Evolutionary conservation across 2,888 invertebrate genomes (phyloP), one percentile per base, ranked within the genome.

Genomic region (Drosophila gaucha): DNA sequence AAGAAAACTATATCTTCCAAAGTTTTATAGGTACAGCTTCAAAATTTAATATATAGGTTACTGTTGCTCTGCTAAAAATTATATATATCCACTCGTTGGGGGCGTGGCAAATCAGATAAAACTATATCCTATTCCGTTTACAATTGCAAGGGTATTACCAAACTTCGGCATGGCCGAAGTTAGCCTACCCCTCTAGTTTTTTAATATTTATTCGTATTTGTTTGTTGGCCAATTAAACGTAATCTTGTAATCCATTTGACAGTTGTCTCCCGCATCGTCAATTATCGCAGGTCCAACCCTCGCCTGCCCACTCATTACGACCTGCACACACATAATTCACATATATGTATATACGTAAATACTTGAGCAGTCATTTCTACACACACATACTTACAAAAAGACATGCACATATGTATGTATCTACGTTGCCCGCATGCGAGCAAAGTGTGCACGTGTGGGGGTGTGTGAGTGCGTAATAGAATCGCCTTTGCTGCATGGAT

Each of bases 241-340:
- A 74, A 67, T 69, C 69, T 62, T 54, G 12, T 57, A 51, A 62
- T 68, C 63, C 78, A 49, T 31, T 58, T 55, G 68, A 51, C 74
- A 77, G 47, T 55, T 47, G 55, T 18, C 54, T 57, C 58, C 63
- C 58, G 52, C 56, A 63, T 69, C 49, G 46, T 30, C 38, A 75
- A 52, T 63, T 59, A 71, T 31, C 49, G 22, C 35, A 6, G 30
- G 28, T 41, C 24, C 20, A 18, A 16, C 14, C 44, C 18, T 20
- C 20, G 1, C 24, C 36, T 44, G 36, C 38, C 47, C 46, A 54
- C 22, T 41, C 62, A 58, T 57, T 36, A 49, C 18, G 33, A 2
- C 26, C 14, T 30, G 14, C n/a, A 46, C 12, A 39, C 6, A 52
- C 31, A 52, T n/a, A 54, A 20, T 24, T 30, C 51, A 44, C 22